Conservation (phyloP, 2,797 vertebrate species). For the Syngnathus rostellatus region DNA sequence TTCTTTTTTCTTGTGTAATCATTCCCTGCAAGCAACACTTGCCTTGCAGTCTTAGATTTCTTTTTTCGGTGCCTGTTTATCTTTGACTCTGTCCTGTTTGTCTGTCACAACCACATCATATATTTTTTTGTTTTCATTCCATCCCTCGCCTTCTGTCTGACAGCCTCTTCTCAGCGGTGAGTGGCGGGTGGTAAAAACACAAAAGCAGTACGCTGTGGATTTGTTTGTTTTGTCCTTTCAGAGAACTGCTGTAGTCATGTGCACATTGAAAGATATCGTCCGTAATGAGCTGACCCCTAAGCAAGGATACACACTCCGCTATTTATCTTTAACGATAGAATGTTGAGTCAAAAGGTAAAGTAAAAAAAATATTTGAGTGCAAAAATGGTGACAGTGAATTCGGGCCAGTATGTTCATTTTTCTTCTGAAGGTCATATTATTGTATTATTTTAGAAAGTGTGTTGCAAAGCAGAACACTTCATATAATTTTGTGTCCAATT, state of each 20-base stretch:
- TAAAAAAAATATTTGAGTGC: too few species aligned
- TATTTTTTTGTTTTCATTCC: slow-evolving; percentile 16
- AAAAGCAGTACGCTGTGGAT: slow-evolving; percentile 25
- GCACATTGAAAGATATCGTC: too few species aligned
- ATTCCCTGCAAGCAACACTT: background rate
- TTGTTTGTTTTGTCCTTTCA: slow-evolving; percentile 15
- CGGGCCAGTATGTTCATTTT: background rate
- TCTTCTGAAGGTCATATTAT: background rate
- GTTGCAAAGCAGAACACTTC: background rate
- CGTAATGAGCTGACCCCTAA: background rate
- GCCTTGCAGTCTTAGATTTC: background rate
- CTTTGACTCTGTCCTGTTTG: slow-evolving; percentile 14
- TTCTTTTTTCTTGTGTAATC: background rate
- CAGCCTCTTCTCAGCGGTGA: slow-evolving; percentile 46
- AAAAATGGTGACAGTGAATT: background rate
- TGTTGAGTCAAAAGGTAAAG: background rate
- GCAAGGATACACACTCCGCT: background rate
- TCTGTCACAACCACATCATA: slow-evolving; percentile 16
- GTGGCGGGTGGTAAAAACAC: slow-evolving; percentile 57
- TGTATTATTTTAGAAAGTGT: background rate
- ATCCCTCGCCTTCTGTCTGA: slow-evolving; percentile 19
- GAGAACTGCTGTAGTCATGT: slow-evolving; percentile 1
- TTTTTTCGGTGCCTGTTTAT: slow-evolving; percentile 14
- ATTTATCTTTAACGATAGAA: background rate
- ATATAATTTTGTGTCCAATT: background rate